phyloP scores from a whole-genome alignment of 2,797 vertebrate genomes.

The Cynopterus sphinx region DNA sequence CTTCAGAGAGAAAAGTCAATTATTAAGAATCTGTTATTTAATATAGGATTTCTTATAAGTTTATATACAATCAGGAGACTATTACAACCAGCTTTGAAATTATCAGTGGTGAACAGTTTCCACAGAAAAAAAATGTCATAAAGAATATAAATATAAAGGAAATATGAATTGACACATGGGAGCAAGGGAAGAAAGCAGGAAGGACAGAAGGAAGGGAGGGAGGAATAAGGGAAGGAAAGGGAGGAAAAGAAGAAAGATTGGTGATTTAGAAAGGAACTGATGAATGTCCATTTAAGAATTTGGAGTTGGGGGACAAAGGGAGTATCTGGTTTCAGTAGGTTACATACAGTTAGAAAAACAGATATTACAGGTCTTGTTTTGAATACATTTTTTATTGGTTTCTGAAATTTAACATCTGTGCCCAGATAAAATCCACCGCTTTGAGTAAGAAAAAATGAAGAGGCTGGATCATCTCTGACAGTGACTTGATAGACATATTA shows the following conservation, averaged over 20 bases:
- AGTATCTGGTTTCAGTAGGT: background rate
- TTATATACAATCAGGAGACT: background rate
- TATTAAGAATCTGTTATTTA: background rate
- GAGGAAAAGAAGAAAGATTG: background rate
- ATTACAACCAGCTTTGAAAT: background rate
- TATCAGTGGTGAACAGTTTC: background rate
- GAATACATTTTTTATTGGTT: constrained; percentile 6
- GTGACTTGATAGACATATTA: constrained; percentile 70
- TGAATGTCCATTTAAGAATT: background rate
- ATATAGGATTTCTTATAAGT: background rate
- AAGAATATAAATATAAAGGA: background rate
- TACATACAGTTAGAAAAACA: background rate
- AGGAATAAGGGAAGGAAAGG: background rate
- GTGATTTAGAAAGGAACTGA: background rate
- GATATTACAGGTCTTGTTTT: background rate
- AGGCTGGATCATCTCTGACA: constrained; percentile 32
- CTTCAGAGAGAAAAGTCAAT: background rate
- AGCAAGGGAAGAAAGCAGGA: background rate
- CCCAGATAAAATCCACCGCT: constrained; percentile 62
- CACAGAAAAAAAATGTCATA: background rate
- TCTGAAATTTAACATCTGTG: constrained; percentile 37
- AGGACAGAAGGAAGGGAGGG: background rate
- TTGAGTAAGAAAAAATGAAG: constrained; percentile 60
- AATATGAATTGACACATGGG: background rate
- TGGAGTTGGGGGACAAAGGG: background rate